A percentile compares a stretch with the other conserved stretches of the same genome.
phyloP scores from a whole-genome alignment of 2,113 vertebrate species.

The Nibea albiflora region DNA sequence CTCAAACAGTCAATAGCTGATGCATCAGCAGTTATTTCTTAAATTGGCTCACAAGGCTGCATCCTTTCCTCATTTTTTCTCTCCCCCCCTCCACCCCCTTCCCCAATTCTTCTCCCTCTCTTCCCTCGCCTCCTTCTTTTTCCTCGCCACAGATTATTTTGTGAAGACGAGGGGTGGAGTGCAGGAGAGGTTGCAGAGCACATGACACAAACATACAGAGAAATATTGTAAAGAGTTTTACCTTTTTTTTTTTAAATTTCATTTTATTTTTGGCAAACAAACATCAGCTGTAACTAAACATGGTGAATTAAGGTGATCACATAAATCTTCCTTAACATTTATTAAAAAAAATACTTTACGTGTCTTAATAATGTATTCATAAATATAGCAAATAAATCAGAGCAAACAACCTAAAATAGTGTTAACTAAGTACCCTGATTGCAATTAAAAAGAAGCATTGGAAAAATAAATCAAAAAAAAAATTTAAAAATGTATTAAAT shows the following conservation, averaged over 20 bases:
- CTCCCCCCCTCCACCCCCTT: slow-evolving; percentile 9
- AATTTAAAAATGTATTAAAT: not conserved
- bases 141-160: slow-evolving; percentile 90
- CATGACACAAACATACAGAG: slow-evolving; percentile 39
- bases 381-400: not conserved
- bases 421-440: not conserved
- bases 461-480: not conserved
- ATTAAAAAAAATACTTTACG: not conserved
- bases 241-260: not conserved
- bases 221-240: not conserved
- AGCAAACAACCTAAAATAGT: not conserved
- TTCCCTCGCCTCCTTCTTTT: slow-evolving; percentile 66
- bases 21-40: slow-evolving; percentile 98
- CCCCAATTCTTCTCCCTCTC: slow-evolving; percentile 55
- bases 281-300: not conserved
- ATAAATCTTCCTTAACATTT: too few relatives aligned
- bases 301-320: not conserved
- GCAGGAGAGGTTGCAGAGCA: slow-evolving; percentile 77
- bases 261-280: not conserved
- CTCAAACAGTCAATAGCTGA: slow-evolving; percentile 97
- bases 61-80: slow-evolving; percentile 81
- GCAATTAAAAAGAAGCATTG: not conserved
- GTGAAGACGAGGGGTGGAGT: slow-evolving; percentile 84
- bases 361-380: not conserved
- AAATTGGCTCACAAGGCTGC: slow-evolving; percentile 96